A percentile compares a stretch with the other conserved stretches of the same genome.
Evolutionary conservation across 1,140 invertebrate genomes (phyloP).

Genomic region (Anoplophora glabripennis): DNA sequence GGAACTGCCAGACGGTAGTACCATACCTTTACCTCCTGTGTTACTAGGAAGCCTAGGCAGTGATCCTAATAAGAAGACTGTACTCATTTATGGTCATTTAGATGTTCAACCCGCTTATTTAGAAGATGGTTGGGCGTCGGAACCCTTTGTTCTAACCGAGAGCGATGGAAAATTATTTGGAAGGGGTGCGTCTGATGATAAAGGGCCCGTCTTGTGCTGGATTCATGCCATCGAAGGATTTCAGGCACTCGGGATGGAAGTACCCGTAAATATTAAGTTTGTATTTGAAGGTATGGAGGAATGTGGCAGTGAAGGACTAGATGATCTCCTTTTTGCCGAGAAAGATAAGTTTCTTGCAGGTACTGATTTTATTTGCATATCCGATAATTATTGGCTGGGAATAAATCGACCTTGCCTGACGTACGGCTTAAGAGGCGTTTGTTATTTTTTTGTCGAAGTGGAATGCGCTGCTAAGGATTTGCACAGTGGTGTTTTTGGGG

Average conservation of each 20-base stretch:
- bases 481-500: conserved; percentile 94
- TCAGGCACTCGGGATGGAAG: conserved; percentile 63
- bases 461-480: conserved; percentile 88
- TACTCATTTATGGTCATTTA: conserved; percentile 95
- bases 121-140: conserved; percentile 93
- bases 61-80: conserved; percentile 84
- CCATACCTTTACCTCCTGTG: conserved; percentile 82
- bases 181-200: conserved; percentile 88
- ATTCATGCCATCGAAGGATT: conserved; percentile 90
- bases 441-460: conserved; percentile 89
- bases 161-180: conserved; percentile 87
- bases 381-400: conserved; percentile 98
- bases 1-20: conserved; percentile 67
- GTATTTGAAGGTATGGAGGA: conserved; percentile 99
- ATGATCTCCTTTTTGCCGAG: conserved; percentile 73
- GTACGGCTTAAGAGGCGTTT: conserved; percentile 92
- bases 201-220: conserved; percentile 91
- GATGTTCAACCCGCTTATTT: conserved; percentile 94
- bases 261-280: conserved; percentile 96
- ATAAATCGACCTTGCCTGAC: conserved; percentile 95
- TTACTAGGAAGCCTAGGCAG: conserved; percentile 81
- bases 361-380: conserved; percentile 95
- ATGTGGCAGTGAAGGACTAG: conserved; percentile 91
- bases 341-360: conserved; percentile 78
- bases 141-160: conserved; percentile 89